Evolutionary conservation across 2,113 vertebrate species (phyloP).

Genomic region (Thunnus maccoyii): DNA sequence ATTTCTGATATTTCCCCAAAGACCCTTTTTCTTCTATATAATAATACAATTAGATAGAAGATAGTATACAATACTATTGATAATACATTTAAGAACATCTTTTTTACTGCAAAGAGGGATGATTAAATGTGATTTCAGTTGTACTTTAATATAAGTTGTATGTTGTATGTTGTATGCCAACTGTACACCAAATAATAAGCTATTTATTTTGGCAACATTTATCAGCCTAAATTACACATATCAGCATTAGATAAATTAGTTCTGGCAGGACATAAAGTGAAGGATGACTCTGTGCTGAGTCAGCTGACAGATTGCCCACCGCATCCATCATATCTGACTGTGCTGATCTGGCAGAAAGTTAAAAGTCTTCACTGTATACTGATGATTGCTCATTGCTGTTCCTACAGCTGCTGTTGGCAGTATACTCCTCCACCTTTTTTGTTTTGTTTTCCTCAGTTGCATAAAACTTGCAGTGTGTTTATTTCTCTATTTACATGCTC

Average conservation of each 20-base stretch:
- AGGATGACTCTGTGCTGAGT: constrained; percentile 9
- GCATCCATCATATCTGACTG: neutral
- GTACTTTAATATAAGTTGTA: neutral
- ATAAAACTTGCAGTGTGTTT: constrained; percentile 17
- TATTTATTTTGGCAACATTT: neutral
- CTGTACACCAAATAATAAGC: neutral
- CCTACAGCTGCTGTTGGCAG: neutral
- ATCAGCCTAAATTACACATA: neutral
- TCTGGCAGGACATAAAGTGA: neutral
- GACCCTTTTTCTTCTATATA: no score
- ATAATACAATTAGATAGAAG: no score
- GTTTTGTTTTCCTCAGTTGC: constrained; percentile 26
- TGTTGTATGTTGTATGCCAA: neutral
- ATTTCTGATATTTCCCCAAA: no score
- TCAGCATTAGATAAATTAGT: neutral
- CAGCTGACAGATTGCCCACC: constrained; percentile 1
- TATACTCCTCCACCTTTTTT: neutral
- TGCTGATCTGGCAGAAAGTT: neutral
- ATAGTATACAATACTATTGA: no score
- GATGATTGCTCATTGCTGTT: neutral
- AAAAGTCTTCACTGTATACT: neutral
- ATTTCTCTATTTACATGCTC: constrained; percentile 4
- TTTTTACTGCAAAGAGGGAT: no score
- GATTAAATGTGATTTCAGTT: no score
- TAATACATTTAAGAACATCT: no score